Evolutionary conservation across 1,140 invertebrate species (phyloP), one percentile per base, ranked within the genome.

Genomic region (Caenorhabditis briggsae): DNA sequence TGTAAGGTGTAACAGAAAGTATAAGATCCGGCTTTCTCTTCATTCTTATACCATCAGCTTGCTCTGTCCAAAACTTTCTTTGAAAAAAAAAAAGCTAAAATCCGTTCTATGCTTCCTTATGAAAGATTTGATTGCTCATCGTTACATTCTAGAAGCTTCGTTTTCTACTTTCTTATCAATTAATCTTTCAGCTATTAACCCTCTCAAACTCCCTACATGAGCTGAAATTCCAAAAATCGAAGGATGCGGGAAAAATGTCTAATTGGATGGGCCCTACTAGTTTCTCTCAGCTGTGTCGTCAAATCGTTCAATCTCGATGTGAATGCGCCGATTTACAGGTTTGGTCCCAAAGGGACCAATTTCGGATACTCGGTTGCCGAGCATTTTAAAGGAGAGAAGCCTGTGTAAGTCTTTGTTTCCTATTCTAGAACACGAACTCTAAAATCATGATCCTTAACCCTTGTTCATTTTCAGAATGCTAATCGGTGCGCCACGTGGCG

Each of bases 281-380:
- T 85, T 20, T 53, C 48, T 48, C 78, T 86, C 41, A 46, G 74
- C 74, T 48, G 70, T 61, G 78, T 82, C 33, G 33, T 33, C 55
- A 16, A 41, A 46, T 82, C 85, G 12, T 87, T 87, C 55, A 87
- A 87, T 55, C 56, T 87, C 23, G 86, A 87, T 61, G 83, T 84
- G 9, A n/a, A 84, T 48, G 56, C 59, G n/a, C 86, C 86, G 11
- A 84, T 87, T 56, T 87, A 87, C 65, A 87, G 85, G 82, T 78
- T 59, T 55, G 86, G 86, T 23, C 82, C 50, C 20, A 78, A 78
- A 20, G 82, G 56, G 12, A 84, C 86, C 16, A 61, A 87, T 23
- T 87, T 87, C 55, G 86, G 86, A 55, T 87, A 87, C 59, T 84
- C 86, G 14, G 86, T 87, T 3, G 83, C 86, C 41, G 56, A 83